Evolutionary conservation across 2,797 vertebrate genomes (phyloP).

Genomic region (Galagoides demidoff): DNA sequence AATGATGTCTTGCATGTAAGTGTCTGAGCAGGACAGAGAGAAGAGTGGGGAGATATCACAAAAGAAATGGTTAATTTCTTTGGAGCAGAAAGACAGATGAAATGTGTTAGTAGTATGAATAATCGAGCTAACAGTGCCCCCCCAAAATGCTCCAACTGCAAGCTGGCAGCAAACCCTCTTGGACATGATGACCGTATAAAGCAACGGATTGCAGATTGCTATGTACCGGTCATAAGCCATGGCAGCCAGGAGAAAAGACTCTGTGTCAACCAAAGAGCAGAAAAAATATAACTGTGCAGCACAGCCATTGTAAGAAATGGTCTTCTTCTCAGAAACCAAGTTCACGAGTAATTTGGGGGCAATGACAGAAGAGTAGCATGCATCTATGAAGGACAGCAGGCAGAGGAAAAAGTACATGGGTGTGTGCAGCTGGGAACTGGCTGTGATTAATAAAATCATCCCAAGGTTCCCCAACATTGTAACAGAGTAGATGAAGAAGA

Average conservation of each 20-base stretch:
- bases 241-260: conserved; percentile 80
- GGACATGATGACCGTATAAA: conserved; percentile 59
- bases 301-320: conserved; percentile 69
- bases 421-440: conserved; percentile 12
- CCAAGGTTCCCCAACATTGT: conserved; percentile 68
- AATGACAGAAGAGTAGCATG: conserved; percentile 70
- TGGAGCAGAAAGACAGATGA: conserved; percentile 61
- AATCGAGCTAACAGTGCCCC: conserved; percentile 62
- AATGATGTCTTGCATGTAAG: conserved; percentile 55
- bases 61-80: conserved; percentile 76
- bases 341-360: conserved; percentile 71
- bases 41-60: conserved; percentile 77
- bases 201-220: conserved; percentile 76
- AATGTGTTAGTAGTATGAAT: conserved; percentile 73
- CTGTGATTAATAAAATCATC: conserved; percentile 65
- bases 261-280: conserved; percentile 66
- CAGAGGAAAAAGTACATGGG: conserved; percentile 78
- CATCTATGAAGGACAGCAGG: conserved; percentile 64
- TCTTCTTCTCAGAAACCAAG: conserved; percentile 60
- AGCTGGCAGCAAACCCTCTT: conserved; percentile 53
- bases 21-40: conserved; percentile 73
- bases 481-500: conserved; percentile 54
- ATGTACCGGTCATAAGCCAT: conserved; percentile 79
- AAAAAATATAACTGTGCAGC: conserved; percentile 80
- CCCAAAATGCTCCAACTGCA: conserved; percentile 64